Evolutionary conservation across 2,113 vertebrate species (phyloP), one percentile per base, ranked within the genome.

Genomic region (Pteruthius melanotis): DNA sequence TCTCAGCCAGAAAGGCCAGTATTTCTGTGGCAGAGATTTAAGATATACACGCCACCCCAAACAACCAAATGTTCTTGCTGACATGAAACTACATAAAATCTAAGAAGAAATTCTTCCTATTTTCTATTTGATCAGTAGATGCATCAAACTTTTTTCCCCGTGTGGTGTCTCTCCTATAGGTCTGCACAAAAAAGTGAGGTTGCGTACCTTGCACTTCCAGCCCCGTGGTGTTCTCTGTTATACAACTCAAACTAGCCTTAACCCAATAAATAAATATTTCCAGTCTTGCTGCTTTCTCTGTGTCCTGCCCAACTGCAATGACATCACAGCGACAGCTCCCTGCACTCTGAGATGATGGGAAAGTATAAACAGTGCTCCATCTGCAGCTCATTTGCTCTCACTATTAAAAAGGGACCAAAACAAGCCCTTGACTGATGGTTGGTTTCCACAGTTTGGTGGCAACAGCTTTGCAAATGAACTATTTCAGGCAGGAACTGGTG

Each of bases 291-390:
- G 54, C 76, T 49, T 89, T 87, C 61, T 81, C 26, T 64, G 4
- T 47, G 69, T 79, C 60, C 84, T 89, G 88, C 61, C 40, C 70
- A 50, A 80, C 40, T 1, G 14, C 57, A 79, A 30, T 70, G 86
- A 88, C 83, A 92, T 89, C 89, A 85, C 71, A 75, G 74, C 5
- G 15, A 44, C 79, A 10, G 42, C 24, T 92, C 77, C 74, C 47
- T 7, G 50, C 72, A 45, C 78, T 87, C 57, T 4, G 60, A 93
- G 63, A 81, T 52, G 59, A 90, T 93, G 69, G 69, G 87, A 89
- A 97, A 94, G 35, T 94, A 89, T 94, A 96, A 97, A 97, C 83
- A 92, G 72, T 66, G 50, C 70, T 82, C 87, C 93, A 89, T 96
- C 94, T 97, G 91, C 83, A 95, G 94, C 50, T 96, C 87, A 64